Conservation (phyloP, 2,113 vertebrate genomes). For the Cottus gobio region DNA sequence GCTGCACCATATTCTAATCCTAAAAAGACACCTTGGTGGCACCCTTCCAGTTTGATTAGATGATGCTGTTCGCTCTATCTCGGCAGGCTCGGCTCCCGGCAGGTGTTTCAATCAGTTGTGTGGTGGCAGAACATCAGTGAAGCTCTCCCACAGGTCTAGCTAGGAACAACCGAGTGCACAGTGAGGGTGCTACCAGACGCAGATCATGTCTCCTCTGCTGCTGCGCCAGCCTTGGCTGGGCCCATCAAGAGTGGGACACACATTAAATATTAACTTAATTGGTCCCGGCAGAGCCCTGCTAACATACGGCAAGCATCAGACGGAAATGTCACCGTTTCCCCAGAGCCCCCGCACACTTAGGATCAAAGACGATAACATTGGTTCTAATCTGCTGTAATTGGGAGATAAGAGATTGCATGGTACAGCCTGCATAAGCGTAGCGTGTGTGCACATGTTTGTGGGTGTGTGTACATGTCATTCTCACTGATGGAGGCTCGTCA, state of each 20-base stretch:
- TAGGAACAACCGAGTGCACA: slow-evolving; percentile 65
- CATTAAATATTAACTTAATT: slow-evolving; percentile 86
- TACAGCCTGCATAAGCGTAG: slow-evolving; percentile 49
- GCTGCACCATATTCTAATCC: neutral
- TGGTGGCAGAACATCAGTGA: slow-evolving; percentile 76
- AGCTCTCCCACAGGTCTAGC: slow-evolving; percentile 66
- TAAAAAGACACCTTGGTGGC: slow-evolving; percentile 40
- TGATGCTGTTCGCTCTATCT: slow-evolving; percentile 38
- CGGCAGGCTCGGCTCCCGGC: slow-evolving; percentile 52
- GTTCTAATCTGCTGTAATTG: slow-evolving; percentile 84
- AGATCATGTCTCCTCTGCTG: slow-evolving; percentile 72
- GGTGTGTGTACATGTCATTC: slow-evolving; percentile 36
- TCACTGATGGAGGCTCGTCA: slow-evolving; percentile 65
- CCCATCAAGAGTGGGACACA: slow-evolving; percentile 70
- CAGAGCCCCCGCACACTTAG: slow-evolving; percentile 71
- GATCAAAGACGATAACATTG: slow-evolving; percentile 84
- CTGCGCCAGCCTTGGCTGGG: slow-evolving; percentile 71
- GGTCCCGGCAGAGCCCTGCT: slow-evolving; percentile 77
- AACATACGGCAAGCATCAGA: slow-evolving; percentile 78
- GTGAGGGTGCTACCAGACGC: slow-evolving; percentile 63
- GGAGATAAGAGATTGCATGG: slow-evolving; percentile 78
- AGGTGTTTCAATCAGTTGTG: slow-evolving; percentile 71
- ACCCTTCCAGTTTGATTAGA: slow-evolving; percentile 59
- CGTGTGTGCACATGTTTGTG: slow-evolving; percentile 22
- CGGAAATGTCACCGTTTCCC: slow-evolving; percentile 82